Base-by-base conservation (phyloP, 2,888 invertebrate genomes). In the Andrena camellia region DNA sequence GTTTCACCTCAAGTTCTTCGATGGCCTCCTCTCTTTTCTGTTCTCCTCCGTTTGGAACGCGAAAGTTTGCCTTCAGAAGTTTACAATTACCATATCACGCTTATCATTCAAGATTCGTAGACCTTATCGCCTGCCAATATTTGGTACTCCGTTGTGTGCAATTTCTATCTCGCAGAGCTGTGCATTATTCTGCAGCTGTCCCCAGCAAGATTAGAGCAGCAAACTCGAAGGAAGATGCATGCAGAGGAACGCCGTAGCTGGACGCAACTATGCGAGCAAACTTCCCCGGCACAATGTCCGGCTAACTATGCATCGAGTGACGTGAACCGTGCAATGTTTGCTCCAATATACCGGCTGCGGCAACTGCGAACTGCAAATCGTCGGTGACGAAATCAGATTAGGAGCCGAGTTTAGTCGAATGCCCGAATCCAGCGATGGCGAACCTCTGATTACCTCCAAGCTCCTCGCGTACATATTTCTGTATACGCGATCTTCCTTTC, bases 281-380 rank as follows among this genome's bases (percentile, higher is more conserved):
- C 83, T 84, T 84, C 48, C 72, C 52, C 2, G 17, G 62, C 75
- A 63, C 59, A 78, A 75, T 75, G 83, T 85, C 83, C 70, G 33
- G 78, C 73, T 76, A 86, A 85, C 75, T 67, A 76, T 73, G 72
- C 72, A 35, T 63, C 66, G 69, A 66, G 52, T 31, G 71, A 54
- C 64, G 85, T 57, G 80, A 82, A 83, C 72, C 72, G 74, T 68
- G 73, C 85, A 69, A 62, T 68, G 80, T 81, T 81, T 81, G 63
- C 67, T 50, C 35, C 67, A 26, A 67, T 68, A 35, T 57, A 77
- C 50, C 23, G 42, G 59, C 57, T 50, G n/a, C 59, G 26, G 60
- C 52, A 68, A 64, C 70, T 60, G 20, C 72, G 48, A 60, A 50
- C 52, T 63, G 72, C 78, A 54, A 86, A 86, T 86, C 72, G 69